phyloP scores from a whole-genome alignment of 1,140 invertebrate genomes.

The Rhyzopertha dominica region DNA sequence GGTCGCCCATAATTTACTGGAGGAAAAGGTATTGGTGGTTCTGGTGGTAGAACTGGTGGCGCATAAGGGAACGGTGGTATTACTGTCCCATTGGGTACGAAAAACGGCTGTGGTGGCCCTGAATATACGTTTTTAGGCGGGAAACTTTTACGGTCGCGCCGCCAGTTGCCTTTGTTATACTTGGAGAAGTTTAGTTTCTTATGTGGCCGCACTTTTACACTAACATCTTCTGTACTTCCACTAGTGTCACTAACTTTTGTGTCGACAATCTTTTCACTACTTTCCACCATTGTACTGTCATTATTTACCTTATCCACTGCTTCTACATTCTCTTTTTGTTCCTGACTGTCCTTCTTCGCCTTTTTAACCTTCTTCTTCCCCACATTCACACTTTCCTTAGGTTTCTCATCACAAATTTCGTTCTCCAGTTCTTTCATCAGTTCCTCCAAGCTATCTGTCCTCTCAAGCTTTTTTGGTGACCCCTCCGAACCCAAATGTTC shows the following conservation, averaged over 20 bases:
- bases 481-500: conserved; percentile 17
- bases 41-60: conserved; percentile 13
- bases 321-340: conserved; percentile 14
- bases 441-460: conserved; percentile 39
- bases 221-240: too few species aligned
- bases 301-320: conserved; percentile 3
- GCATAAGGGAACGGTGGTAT: too few species aligned
- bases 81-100: too few species aligned
- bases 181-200: too few species aligned
- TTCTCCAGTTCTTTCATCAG: conserved; percentile 43
- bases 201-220: too few species aligned
- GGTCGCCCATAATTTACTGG: conserved; percentile 25
- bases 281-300: too few species aligned
- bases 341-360: conserved; percentile 18
- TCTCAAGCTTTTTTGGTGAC: conserved; percentile 23
- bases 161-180: too few species aligned
- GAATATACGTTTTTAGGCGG: too few species aligned
- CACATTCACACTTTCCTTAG: conserved; percentile 19
- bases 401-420: conserved; percentile 39
- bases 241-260: too few species aligned
- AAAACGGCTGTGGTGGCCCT: too few species aligned
- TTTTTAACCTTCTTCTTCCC: conserved; percentile 24
- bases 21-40: neutral
- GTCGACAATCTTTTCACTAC: too few species aligned
- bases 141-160: too few species aligned